Conservation (phyloP, 2,113 vertebrate genomes). For the Arvicanthis niloticus region DNA sequence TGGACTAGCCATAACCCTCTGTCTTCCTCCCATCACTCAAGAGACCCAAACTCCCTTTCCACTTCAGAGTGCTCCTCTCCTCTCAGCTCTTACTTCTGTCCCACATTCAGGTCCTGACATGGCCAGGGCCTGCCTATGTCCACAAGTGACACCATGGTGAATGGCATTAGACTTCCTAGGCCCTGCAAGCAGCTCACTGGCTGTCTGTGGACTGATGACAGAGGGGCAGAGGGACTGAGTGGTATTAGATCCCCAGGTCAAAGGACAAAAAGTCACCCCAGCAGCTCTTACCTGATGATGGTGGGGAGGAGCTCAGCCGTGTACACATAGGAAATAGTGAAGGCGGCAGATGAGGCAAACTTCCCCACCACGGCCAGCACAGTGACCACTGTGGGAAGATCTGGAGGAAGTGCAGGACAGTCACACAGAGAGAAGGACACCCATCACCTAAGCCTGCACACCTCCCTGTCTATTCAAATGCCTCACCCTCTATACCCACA, state of each 20-base stretch:
- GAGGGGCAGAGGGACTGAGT: background rate
- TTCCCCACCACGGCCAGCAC: constrained; percentile 88
- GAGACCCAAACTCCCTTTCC: background rate
- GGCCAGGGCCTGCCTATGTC: background rate
- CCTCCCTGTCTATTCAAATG: background rate
- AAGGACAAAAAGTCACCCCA: fast-evolving
- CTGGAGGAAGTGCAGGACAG: constrained; percentile 76
- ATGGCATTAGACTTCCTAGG: background rate
- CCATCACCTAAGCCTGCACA: background rate
- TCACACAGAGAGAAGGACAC: background rate
- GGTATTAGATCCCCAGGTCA: background rate
- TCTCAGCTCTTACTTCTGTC: background rate
- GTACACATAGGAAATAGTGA: constrained; percentile 89
- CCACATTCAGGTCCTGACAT: background rate
- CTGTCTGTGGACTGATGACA: background rate
- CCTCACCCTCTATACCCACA: background rate
- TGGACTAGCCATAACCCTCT: too few relatives aligned
- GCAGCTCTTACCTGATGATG: constrained; percentile 87
- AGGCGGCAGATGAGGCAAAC: constrained; percentile 82
- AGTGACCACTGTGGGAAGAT: constrained; percentile 80
- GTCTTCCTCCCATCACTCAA: background rate
- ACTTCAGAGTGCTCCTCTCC: background rate
- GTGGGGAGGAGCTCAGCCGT: constrained; percentile 93
- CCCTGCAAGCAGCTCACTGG: background rate
- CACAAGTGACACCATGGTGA: background rate